A percentile compares a stretch with the other conserved stretches of the same genome.
Evolutionary conservation across 2,888 invertebrate genomes (phyloP).

Genomic region (Sericinus montela): DNA sequence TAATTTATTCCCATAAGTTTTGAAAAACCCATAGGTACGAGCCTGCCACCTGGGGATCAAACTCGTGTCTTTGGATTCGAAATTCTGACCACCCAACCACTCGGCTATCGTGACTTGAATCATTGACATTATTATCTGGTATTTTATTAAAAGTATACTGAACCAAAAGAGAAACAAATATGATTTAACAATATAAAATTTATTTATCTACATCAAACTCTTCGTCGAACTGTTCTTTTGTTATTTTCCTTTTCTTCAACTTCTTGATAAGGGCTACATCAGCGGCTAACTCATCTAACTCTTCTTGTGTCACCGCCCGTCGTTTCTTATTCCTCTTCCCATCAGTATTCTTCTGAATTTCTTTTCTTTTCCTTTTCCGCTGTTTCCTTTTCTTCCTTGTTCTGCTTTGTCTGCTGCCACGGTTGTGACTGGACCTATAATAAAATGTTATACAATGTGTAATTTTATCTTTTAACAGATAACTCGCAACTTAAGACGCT

Average conservation of each 20-base stretch:
- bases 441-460: conserved; percentile 10
- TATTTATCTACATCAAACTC: conserved; percentile 75
- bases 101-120: no score
- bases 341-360: conserved; percentile 70
- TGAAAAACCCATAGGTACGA: no score
- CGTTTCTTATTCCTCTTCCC: conserved; percentile 62
- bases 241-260: conserved; percentile 89
- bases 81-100: no score
- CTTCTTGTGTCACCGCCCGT: conserved; percentile 81
- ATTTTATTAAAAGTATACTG: no score
- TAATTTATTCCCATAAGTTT: no score
- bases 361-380: conserved; percentile 81
- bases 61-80: no score
- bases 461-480: no score
- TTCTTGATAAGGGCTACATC: conserved; percentile 93
- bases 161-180: no score
- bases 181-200: conserved; percentile 20
- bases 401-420: conserved; percentile 88
- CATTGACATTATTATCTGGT: no score
- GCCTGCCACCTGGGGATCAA: no score
- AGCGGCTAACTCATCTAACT: conserved; percentile 86
- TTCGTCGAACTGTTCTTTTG: conserved; percentile 82
- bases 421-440: conserved; percentile 80
- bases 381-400: conserved; percentile 82
- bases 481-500: no score